Evolutionary conservation across 1,140 invertebrate genomes (phyloP), one percentile per base, ranked within the genome.

Genomic region (Zaprionus kolodkinae): DNA sequence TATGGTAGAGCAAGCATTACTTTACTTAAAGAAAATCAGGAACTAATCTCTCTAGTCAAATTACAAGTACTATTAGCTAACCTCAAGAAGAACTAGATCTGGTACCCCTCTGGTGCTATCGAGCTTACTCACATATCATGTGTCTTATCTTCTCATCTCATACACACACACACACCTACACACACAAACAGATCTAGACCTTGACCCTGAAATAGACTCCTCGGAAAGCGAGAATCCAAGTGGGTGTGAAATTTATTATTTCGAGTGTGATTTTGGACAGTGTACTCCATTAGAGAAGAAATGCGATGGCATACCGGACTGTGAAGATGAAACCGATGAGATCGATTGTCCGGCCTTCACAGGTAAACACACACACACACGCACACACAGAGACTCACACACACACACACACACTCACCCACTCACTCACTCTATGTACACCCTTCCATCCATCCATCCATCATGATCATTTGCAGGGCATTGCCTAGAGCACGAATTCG

Each of bases 301-400:
- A 68, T 98, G 97, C 93, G 95, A 98, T 91, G 94, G 94, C 61
- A 91, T 93, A 72, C 81, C 91, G 27, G 96, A 97, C 93, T 97
- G 97, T 93, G 92, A 94, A 40, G 95, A 96, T 92, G 94, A 94
- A 36, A 95, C 95, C 92, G 97, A 97, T 92, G 97, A 97, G 93
- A 90, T 93, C 45, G 91, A 94, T 78, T 96, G 95, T 85, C 73
- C 92, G 52, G 59, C 75, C 36, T 83, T 88, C 12, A 81, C 91
- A 92, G 91, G 91, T 92, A 90, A 70, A 52, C 21, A 36, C 63
- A 48, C 62, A 9, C 66, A 59, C 65, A 61, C 54, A 55, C 62
- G 43, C 56, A 52, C 38, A 50, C 43, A 57, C 38, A 50, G 6
- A 79, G 55, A 30, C 12, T 4, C 17, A 33, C 43, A 12, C 30